Base-by-base conservation (phyloP, 1,140 invertebrate genomes). In the Galleria mellonella region DNA sequence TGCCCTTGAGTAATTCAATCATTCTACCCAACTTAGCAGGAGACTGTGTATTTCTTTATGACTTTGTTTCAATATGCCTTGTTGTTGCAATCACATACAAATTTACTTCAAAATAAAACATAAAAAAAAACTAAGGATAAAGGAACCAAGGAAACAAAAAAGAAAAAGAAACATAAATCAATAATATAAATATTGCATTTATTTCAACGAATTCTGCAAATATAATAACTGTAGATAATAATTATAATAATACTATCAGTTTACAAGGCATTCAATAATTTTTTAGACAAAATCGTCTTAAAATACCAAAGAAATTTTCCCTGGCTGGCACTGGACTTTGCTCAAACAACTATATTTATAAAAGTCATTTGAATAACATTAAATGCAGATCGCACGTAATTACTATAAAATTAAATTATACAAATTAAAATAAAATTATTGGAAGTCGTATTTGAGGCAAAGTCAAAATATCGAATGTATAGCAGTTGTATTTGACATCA, bases 131-230 rank as follows among this genome's bases (percentile, higher is more conserved):
- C 65, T 65, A 37, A 78, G 71, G 72, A 77, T 67, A 82, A 81
- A 81, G 72, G 74, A 78, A 82, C 66, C 62, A 77, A 75, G 72
- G 70, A 69, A 75, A 74, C 57, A 64, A 62, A 77, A 73, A 73
- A 61, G 71, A 77, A 70, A 78, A 71, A 76, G 82, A 75, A 83
- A 81, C 70, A 79, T 81, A 83, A 81, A 61, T 78, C 73, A 81
- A 78, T 82, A 85, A 83, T 85, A 83, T 83, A 85, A 83, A 83
- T 85, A 85, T 85, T 85, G 75, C 72, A 79, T 85, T 85, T 85
- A 83, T 83, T 85, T 85, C 76, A 83, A 82, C 77, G 73, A 78
- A 83, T 83, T 82, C 67, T 74, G 75, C 73, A 77, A 84, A 84
- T 84, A 82, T 69, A 81, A 84, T 84, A 83, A 83, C 75, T 82